These are phyloP conservation scores for Alectura lathami DNA, from an alignment of 2,113 vertebrate genomes.

Conservation along the genomic window DNA sequence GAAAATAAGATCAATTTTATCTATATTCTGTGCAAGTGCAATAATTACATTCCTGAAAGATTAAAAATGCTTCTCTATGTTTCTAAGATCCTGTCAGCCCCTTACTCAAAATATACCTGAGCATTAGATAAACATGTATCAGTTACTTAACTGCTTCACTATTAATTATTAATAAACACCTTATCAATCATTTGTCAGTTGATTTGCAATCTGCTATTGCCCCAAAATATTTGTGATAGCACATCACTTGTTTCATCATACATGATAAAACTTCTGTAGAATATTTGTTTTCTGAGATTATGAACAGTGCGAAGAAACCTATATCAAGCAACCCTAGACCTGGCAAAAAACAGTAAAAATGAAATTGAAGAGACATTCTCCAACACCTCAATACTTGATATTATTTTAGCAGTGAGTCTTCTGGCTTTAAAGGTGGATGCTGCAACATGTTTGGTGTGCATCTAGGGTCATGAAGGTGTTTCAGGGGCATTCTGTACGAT, in stretches of 20 bases:
- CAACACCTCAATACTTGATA: not conserved
- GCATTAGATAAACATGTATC: not conserved
- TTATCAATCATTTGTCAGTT: not conserved
- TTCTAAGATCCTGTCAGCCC: not conserved
- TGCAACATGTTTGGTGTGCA: not conserved
- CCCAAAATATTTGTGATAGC: not conserved
- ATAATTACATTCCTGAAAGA: not conserved
- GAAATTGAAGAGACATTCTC: not conserved
- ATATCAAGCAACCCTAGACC: not conserved
- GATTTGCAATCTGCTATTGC: not conserved
- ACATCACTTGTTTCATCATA: not conserved
- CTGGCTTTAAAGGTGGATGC: not conserved
- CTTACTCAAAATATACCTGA: not conserved
- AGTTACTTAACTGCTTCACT: not conserved
- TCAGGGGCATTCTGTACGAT: not conserved
- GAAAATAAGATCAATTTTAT: not conserved
- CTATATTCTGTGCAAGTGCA: not conserved
- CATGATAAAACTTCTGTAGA: not conserved
- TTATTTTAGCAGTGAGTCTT: not conserved
- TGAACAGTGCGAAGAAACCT: not conserved
- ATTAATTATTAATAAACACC: constrained; percentile 28
- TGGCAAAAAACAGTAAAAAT: not conserved
- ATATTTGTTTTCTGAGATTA: constrained; percentile 33
- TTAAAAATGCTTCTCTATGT: not conserved
- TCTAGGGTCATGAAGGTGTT: not conserved